phyloP scores from a whole-genome alignment of 2,888 invertebrate genomes.

The Lithophane ornitopus region DNA sequence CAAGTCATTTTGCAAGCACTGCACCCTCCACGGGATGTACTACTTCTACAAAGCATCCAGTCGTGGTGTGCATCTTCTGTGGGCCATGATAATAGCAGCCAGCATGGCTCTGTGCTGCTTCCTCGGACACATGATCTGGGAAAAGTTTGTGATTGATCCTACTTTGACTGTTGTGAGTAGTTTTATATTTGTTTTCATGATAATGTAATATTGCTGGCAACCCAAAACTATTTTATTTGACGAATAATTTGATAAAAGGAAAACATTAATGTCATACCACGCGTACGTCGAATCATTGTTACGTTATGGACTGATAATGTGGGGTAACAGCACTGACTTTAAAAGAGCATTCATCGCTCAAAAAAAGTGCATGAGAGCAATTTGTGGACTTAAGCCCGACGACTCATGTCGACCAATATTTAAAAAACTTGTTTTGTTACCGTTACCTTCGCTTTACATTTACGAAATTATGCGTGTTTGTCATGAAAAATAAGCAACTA shows the following conservation, averaged over 20 bases:
- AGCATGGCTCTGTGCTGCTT: constrained; percentile 77
- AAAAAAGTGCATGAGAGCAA: no score
- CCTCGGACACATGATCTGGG: constrained; percentile 84
- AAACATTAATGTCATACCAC: not conserved
- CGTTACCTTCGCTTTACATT: no score
- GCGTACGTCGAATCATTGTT: no score
- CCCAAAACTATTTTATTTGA: not conserved
- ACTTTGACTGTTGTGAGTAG: constrained; percentile 84
- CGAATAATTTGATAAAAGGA: not conserved
- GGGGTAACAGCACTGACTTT: no score
- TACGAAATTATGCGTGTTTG: no score
- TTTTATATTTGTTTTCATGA: not conserved
- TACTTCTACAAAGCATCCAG: constrained; percentile 75
- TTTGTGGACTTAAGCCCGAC: no score
- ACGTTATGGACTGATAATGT: no score
- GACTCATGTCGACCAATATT: no score
- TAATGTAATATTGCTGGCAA: no score
- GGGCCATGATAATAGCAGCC: constrained; percentile 74
- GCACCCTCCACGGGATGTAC: constrained; percentile 80
- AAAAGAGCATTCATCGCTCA: no score
- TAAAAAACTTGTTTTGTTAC: no score
- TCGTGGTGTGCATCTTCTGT: constrained; percentile 70
- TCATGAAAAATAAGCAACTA: no score
- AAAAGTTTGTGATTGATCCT: constrained; percentile 81
- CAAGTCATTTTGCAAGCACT: constrained; percentile 75